Conservation (phyloP, 1,140 invertebrate genomes). For the Mactra quadrangularis region DNA sequence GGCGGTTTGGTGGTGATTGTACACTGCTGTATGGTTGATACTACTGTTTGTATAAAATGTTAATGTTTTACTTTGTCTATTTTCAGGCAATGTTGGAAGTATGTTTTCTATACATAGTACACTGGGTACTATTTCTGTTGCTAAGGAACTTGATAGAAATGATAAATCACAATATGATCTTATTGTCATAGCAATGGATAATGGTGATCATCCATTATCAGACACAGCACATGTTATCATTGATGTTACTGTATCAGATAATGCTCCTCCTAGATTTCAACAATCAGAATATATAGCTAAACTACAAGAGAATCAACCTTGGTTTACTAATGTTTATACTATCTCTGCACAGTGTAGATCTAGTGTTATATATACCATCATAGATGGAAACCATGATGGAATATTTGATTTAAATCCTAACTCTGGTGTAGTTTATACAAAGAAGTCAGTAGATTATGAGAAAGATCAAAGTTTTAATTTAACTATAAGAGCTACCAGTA, state of each 20-base stretch:
- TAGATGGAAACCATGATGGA: slow-evolving; percentile 79
- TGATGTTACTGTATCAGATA: slow-evolving; percentile 93
- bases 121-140: slow-evolving; percentile 90
- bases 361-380: slow-evolving; percentile 80
- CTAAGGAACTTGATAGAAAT: slow-evolving; percentile 91
- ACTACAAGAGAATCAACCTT: slow-evolving; percentile 92
- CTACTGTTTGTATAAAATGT: too few species aligned
- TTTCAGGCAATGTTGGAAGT: slow-evolving; percentile 91
- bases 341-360: slow-evolving; percentile 88
- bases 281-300: slow-evolving; percentile 89
- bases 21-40: too few species aligned
- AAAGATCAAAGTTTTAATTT: slow-evolving; percentile 90
- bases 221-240: slow-evolving; percentile 93
- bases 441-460: slow-evolving; percentile 84
- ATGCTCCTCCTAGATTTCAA: slow-evolving; percentile 91
- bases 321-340: slow-evolving; percentile 91
- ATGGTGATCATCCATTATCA: slow-evolving; percentile 89
- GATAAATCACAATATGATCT: slow-evolving; percentile 93
- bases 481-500: slow-evolving; percentile 92
- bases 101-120: slow-evolving; percentile 91
- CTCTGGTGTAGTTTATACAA: slow-evolving; percentile 84
- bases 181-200: slow-evolving; percentile 91
- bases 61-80: too few species aligned
- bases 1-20: too few species aligned
- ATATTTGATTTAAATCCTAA: slow-evolving; percentile 83